phyloP scores from a whole-genome alignment of 2,113 vertebrate species.

The Tympanuchus pallidicinctus region DNA sequence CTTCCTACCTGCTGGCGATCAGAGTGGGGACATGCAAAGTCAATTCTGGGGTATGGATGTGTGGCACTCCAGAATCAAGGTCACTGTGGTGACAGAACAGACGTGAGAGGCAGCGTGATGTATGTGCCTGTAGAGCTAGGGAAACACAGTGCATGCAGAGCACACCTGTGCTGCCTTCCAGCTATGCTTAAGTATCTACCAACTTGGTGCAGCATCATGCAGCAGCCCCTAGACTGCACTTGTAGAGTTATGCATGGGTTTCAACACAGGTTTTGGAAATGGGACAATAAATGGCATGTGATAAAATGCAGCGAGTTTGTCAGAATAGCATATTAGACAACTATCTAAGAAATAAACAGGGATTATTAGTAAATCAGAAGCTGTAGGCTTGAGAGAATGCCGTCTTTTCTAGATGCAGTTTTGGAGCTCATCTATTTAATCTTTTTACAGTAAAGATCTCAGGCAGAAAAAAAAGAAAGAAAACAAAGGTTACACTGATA shows the following conservation, averaged over 20 bases:
- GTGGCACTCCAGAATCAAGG: background rate
- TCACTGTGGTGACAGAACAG: background rate
- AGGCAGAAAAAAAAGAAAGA: background rate
- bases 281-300: background rate
- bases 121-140: background rate
- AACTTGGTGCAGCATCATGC: background rate
- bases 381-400: background rate
- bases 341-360: background rate
- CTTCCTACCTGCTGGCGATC: background rate
- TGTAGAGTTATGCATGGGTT: background rate
- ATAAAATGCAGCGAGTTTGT: background rate
- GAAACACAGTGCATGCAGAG: background rate
- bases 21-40: background rate
- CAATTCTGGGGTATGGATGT: background rate
- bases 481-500: background rate
- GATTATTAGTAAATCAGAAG: background rate
- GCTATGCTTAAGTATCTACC: background rate
- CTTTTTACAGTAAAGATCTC: background rate
- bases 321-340: background rate
- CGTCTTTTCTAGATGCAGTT: background rate
- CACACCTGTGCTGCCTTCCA: background rate
- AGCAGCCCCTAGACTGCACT: background rate
- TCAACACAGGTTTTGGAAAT: background rate
- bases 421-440: background rate
- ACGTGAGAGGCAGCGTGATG: accelerated